These are phyloP conservation scores for Andrena trimmerana DNA, from an alignment of 2,888 invertebrate genomes.

Conservation along the genomic window DNA sequence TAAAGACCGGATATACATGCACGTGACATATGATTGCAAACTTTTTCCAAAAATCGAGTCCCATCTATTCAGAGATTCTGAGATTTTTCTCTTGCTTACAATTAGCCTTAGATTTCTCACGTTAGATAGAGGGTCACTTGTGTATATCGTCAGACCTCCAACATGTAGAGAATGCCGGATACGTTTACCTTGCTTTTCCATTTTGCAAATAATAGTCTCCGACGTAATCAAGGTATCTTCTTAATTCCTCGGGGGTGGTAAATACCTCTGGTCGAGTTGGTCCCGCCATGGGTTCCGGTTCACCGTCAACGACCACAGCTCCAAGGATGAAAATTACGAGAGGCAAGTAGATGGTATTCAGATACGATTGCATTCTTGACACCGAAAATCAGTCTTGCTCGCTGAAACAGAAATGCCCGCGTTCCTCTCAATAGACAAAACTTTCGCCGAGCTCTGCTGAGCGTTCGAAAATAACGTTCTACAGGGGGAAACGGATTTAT, in stretches of 20 bases:
- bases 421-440: not conserved
- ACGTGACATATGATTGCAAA: too few species aligned
- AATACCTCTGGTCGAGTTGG: conserved; percentile 85
- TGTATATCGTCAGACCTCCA: too few species aligned
- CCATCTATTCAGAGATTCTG: too few species aligned
- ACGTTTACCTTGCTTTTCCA: conserved; percentile 86
- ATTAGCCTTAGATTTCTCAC: too few species aligned
- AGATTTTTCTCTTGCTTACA: too few species aligned
- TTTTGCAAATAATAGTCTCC: conserved; percentile 86
- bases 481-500: too few species aligned
- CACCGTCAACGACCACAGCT: conserved; percentile 48
- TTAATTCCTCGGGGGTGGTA: conserved; percentile 85
- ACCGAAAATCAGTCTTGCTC: not conserved
- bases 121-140: too few species aligned
- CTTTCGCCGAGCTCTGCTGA: too few species aligned
- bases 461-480: not conserved
- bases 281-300: conserved; percentile 74
- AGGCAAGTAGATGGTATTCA: conserved; percentile 20
- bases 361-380: conserved; percentile 40
- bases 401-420: conserved; percentile 25
- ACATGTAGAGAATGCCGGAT: too few species aligned
- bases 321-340: conserved; percentile 48
- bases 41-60: too few species aligned
- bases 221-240: conserved; percentile 86
- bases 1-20: too few species aligned